Evolutionary conservation across 2,888 invertebrate species (phyloP), one percentile per base, ranked within the genome.

Genomic region (Hyposoter dolosus): DNA sequence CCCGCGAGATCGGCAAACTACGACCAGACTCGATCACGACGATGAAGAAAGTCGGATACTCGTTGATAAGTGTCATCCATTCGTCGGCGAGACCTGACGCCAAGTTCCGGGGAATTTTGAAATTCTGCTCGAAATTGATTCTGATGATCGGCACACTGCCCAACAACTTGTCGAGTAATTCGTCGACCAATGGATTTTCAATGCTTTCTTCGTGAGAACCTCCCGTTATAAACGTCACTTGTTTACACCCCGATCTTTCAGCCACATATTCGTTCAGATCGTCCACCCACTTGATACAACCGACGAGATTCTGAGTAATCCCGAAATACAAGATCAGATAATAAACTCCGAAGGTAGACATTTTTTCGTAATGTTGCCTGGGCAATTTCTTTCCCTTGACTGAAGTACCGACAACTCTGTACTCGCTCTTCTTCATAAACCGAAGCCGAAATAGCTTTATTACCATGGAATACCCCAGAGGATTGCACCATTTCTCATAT

Each of bases 11-110:
- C 12, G 4, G n/a, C 10, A 50, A 19, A 9, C 10, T 28, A 9
- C 45, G 32, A 15, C 6, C 35, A 17, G 47, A 74, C n/a, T 78
- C 76, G 50, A 74, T 50, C 3, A 75, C 50, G 40, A 78, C 9
- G 15, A 85, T 28, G 32, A 82, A 82, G 15, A 85, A 74, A 17
- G 45, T 85, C 43, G 47, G 32, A 0, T 77, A 19, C n/a, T 74
- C 17, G 15, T 68, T 63, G 12, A 69, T 9, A 12, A 19, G 9
- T 4, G 3, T n/a, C 1, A 0, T 6, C 6, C 9, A 1, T 17
- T 65, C n/a, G 15, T 1, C 9, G 19, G 53, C 10, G 53, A 23
- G 2, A 19, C 19, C 9, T 2, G 7, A n/a, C 63, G 12, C 66
- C 10, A 6, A 53, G 9, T 32, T 9, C 7, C 0, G 7, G 2